Evolutionary conservation across 2,888 invertebrate species (phyloP).

Genomic region (Pammene fasciana): DNA sequence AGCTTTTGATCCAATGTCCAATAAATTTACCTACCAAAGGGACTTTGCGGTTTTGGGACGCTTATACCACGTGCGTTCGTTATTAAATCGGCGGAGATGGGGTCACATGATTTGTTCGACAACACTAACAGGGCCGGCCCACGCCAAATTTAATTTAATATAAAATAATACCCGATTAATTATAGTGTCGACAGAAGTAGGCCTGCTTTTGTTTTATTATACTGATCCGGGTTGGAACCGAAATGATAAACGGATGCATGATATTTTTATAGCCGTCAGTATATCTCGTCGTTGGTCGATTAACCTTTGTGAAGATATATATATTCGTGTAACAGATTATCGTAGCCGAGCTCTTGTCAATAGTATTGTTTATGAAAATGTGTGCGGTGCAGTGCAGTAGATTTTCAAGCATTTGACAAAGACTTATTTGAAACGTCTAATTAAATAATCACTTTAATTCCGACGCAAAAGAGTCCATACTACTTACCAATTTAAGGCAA

Average conservation of each 20-base stretch:
- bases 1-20: constrained; percentile 37
- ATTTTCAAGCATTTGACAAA: too few species aligned
- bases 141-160: constrained; percentile 40
- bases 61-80: constrained; percentile 48
- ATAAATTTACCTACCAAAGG: not conserved
- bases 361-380: not conserved
- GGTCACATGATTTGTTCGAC: constrained; percentile 70
- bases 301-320: not conserved
- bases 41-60: constrained; percentile 47
- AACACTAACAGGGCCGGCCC: constrained; percentile 49
- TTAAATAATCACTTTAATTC: too few species aligned
- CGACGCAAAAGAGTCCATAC: too few species aligned
- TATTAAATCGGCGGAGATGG: constrained; percentile 61
- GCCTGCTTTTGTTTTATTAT: constrained; percentile 37
- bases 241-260: constrained; percentile 11
- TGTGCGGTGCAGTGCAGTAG: not conserved
- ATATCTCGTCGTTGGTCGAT: constrained; percentile 1
- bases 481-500: too few species aligned
- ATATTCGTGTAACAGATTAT: not conserved
- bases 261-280: not conserved
- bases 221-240: not conserved
- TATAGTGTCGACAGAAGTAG: constrained; percentile 31
- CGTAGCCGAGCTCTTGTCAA: not conserved
- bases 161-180: constrained; percentile 36
- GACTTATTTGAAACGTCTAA: too few species aligned